Evolutionary conservation across 2,797 vertebrate species (phyloP).

Genomic region (Bradypodion ventrale): DNA sequence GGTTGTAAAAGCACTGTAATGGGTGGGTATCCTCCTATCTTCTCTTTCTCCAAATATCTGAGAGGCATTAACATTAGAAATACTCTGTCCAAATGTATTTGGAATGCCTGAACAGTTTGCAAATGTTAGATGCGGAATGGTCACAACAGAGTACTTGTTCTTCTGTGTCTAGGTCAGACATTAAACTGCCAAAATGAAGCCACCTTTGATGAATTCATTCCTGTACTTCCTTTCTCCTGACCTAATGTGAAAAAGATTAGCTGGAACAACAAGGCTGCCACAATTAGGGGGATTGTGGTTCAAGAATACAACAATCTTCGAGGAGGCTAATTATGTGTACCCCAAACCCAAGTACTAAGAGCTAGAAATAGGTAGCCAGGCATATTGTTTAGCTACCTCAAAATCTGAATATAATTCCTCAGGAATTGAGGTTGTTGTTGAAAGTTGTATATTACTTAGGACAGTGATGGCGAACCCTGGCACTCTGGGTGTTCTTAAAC

Average conservation of each 20-base stretch:
- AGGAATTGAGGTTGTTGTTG: not conserved
- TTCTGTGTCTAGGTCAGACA: too few relatives aligned
- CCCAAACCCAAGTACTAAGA: not conserved
- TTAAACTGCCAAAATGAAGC: too few relatives aligned
- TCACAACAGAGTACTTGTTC: too few relatives aligned
- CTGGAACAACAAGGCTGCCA: too few relatives aligned
- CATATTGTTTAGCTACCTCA: not conserved
- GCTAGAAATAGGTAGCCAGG: not conserved
- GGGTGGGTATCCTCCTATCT: not conserved
- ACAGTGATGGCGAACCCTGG: too few relatives aligned
- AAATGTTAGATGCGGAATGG: not conserved
- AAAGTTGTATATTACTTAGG: not conserved
- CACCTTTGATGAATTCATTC: too few relatives aligned
- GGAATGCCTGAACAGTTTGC: not conserved
- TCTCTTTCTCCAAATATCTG: not conserved
- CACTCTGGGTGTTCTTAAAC: too few relatives aligned
- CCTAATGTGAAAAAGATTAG: too few relatives aligned
- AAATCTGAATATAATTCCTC: not conserved
- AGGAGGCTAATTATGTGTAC: too few relatives aligned
- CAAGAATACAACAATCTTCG: too few relatives aligned
- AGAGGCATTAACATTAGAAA: not conserved
- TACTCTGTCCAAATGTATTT: not conserved
- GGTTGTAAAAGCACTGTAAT: not conserved
- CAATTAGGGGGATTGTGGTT: too few relatives aligned
- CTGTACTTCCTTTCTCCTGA: too few relatives aligned